phyloP scores from a whole-genome alignment of 35 echinoderm and acorn worm species.

The Nesometra sesokonis region DNA sequence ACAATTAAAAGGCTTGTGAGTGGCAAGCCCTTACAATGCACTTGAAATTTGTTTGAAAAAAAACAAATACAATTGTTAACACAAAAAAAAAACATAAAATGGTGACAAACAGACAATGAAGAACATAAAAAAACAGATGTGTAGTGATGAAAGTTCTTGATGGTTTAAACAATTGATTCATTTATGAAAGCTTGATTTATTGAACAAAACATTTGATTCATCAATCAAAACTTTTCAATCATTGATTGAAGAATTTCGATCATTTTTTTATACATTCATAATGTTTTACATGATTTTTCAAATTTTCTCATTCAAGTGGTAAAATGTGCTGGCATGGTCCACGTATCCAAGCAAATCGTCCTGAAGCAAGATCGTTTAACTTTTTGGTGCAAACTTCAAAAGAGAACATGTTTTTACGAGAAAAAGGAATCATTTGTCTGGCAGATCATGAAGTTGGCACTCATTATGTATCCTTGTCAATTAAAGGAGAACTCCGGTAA shows the following conservation, averaged over 20 bases:
- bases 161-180: too few relatives aligned
- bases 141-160: too few relatives aligned
- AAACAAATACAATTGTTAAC: background rate
- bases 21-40: background rate
- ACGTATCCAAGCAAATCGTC: constrained; percentile 49
- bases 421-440: constrained; percentile 71
- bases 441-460: constrained; percentile 96
- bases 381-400: constrained; percentile 66
- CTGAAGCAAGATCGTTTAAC: constrained; percentile 72
- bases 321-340: constrained; percentile 75
- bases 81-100: too few relatives aligned
- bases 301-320: constrained; percentile 45
- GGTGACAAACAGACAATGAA: too few relatives aligned
- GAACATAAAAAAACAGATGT: too few relatives aligned
- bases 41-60: background rate
- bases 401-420: constrained; percentile 70
- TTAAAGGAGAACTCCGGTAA: too few relatives aligned
- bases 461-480: constrained; percentile 91
- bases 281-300: too few relatives aligned
- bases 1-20: too few relatives aligned
- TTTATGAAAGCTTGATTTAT: too few relatives aligned
- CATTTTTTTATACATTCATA: background rate
- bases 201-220: background rate
- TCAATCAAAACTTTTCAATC: background rate
- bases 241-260: background rate